Conservation (phyloP, 2,113 vertebrate species). For the Callipepla californica region DNA sequence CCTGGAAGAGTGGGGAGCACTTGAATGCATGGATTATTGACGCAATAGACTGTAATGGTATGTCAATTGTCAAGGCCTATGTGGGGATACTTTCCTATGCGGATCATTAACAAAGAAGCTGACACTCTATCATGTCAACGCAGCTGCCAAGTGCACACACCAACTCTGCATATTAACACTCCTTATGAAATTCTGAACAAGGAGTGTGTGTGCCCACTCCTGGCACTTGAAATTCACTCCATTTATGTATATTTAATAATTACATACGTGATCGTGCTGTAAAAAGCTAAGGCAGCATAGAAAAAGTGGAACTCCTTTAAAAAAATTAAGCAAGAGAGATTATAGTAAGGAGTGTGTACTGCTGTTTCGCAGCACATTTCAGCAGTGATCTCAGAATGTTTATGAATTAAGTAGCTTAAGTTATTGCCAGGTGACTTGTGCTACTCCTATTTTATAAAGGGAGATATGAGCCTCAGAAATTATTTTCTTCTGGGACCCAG, state of each 20-base stretch:
- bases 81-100: slow-evolving; percentile 67
- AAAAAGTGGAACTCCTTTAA: not conserved
- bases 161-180: slow-evolving; percentile 70
- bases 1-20: slow-evolving; percentile 61
- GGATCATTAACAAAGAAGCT: slow-evolving; percentile 73
- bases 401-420: not conserved
- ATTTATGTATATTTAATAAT: slow-evolving; percentile 61
- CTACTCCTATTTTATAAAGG: not conserved
- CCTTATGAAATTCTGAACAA: slow-evolving; percentile 65
- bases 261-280: slow-evolving; percentile 14
- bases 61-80: slow-evolving; percentile 71
- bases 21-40: slow-evolving; percentile 72
- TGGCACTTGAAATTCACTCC: slow-evolving; percentile 56
- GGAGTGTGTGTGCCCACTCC: slow-evolving; percentile 37
- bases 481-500: not conserved
- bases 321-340: not conserved
- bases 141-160: slow-evolving; percentile 67
- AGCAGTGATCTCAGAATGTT: not conserved
- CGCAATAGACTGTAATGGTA: slow-evolving; percentile 63
- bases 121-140: slow-evolving; percentile 71
- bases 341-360: not conserved
- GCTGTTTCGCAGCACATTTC: not conserved
- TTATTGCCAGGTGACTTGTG: not conserved
- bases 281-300: not conserved
- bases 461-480: not conserved